These are phyloP conservation scores for Dolomedes plantarius DNA, from an alignment of 2,888 invertebrate genomes.

Conservation along the genomic window DNA sequence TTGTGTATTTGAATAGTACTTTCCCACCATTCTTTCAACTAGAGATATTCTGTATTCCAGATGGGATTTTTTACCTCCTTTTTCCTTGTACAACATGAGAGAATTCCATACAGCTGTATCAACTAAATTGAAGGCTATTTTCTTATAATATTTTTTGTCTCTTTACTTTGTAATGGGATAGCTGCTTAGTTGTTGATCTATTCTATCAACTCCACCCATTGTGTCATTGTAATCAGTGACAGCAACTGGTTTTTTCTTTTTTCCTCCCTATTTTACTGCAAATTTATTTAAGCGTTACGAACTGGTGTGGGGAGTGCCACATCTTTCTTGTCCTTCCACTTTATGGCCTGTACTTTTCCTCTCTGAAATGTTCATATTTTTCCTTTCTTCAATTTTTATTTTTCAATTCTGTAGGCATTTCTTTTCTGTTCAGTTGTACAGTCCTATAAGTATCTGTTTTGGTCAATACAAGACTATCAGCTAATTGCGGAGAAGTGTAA, in stretches of 20 bases:
- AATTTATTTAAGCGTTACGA: constrained; percentile 23
- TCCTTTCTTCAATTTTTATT: constrained; percentile 59
- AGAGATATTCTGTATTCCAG: too few relatives aligned
- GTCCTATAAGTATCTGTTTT: constrained; percentile 71
- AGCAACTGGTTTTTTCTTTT: not conserved
- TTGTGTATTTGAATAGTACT: too few relatives aligned
- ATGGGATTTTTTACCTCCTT: too few relatives aligned
- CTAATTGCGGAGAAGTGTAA: constrained; percentile 20
- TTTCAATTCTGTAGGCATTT: constrained; percentile 23
- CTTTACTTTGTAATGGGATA: not conserved
- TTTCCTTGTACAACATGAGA: not conserved
- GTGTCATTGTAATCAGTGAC: not conserved
- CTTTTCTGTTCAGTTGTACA: constrained; percentile 50
- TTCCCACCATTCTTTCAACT: too few relatives aligned
- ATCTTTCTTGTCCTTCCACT: constrained; percentile 2
- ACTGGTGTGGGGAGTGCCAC: constrained; percentile 15
- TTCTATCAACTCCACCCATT: constrained; percentile 18
- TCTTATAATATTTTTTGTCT: constrained; percentile 19
- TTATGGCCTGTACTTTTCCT: constrained; percentile 30
- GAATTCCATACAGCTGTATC: not conserved
- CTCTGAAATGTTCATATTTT: constrained; percentile 26
- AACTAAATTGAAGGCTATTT: not conserved
- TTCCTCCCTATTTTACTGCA: not conserved
- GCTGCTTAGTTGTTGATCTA: constrained; percentile 13
- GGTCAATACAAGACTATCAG: constrained; percentile 35